Conservation (phyloP, 1,140 invertebrate species). For the Drosophila gunungcola region DNA sequence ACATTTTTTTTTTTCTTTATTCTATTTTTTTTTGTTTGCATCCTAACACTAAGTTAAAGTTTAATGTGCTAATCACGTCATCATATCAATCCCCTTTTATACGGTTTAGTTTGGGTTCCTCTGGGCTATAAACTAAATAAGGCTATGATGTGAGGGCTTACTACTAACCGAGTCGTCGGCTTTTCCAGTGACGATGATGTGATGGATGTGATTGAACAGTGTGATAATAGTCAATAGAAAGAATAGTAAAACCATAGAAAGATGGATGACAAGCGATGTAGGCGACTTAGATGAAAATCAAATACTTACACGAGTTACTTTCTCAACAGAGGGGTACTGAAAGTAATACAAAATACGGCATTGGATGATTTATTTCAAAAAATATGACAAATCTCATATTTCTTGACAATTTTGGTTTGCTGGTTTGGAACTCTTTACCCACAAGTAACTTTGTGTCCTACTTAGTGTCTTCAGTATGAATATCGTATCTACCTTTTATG, state of each 20-base stretch:
- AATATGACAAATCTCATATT: constrained; percentile 9
- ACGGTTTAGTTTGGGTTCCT: not conserved
- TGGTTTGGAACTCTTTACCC: not conserved
- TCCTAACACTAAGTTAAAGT: too few relatives aligned
- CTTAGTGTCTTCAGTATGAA: constrained; percentile 55
- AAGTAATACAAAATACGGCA: constrained; percentile 61
- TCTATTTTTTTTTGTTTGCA: too few relatives aligned
- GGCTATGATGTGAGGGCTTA: constrained; percentile 16
- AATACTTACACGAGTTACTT: constrained; percentile 77
- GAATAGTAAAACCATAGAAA: constrained; percentile 51
- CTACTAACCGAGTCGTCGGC: constrained; percentile 59
- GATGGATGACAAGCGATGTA: constrained; percentile 47
- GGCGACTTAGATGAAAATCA: constrained; percentile 12
- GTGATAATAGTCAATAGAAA: constrained; percentile 54
- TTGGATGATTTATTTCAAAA: constrained; percentile 25
- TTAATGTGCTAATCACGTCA: too few relatives aligned
- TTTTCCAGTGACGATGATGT: constrained; percentile 60
- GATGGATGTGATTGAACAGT: constrained; percentile 56
- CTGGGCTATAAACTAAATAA: not conserved
- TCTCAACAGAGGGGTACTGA: constrained; percentile 74
- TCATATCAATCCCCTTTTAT: not conserved
- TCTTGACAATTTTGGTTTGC: constrained; percentile 17
- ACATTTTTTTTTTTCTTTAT: too few relatives aligned
- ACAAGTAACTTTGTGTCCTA: not conserved
- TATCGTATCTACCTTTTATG: constrained; percentile 57